Evolutionary conservation across 2,113 vertebrate genomes (phyloP).

Genomic region (Excalfactoria chinensis): DNA sequence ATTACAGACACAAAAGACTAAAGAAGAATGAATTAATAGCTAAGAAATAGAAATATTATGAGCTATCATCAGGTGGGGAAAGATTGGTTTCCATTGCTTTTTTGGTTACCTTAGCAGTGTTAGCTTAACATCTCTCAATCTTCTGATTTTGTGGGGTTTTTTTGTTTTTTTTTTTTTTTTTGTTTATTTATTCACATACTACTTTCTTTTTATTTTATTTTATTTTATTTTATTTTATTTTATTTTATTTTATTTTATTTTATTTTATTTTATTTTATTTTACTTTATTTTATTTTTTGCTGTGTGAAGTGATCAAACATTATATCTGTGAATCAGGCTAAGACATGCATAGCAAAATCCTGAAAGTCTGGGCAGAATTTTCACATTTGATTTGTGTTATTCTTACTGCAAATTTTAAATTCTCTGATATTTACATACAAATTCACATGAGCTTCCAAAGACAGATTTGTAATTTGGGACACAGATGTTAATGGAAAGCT

Average conservation of each 20-base stretch:
- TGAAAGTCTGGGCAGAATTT: not conserved
- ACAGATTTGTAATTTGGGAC: not conserved
- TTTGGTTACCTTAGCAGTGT: not conserved
- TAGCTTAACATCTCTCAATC: fast-evolving
- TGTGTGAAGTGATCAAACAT: not conserved
- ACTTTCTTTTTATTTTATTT: not conserved
- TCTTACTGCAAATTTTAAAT: not conserved
- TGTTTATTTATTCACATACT: not conserved
- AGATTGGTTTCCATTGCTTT: fast-evolving
- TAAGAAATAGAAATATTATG: not conserved
- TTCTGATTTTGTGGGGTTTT: not conserved
- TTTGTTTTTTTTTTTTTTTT: not conserved
- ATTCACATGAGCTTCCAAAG: not conserved
- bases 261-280: not conserved
- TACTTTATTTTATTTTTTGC: no score
- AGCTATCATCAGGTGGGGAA: fast-evolving
- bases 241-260: no score
- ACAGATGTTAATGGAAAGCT: not conserved
- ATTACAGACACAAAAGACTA: not conserved
- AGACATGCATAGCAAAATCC: not conserved
- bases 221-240: not conserved
- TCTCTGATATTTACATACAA: fast-evolving
- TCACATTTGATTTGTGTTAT: fast-evolving
- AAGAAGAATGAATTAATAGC: not conserved
- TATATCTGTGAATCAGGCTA: not conserved